Base-by-base conservation (phyloP, 1,140 invertebrate species). In the Brachionus calyciflorus region DNA sequence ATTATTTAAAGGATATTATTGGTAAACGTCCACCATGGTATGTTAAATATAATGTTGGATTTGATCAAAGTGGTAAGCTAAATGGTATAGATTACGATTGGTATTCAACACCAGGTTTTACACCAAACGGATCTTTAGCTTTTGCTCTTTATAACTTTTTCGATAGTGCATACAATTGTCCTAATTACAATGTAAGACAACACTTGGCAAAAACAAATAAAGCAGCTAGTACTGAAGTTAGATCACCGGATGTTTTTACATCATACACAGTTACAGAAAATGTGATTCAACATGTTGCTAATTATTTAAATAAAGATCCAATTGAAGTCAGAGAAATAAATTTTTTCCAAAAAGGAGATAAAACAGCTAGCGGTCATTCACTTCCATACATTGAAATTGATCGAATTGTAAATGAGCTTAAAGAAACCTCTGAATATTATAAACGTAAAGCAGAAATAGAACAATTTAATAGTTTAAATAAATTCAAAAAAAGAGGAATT, bases 1-100 rank as follows among this genome's bases (percentile, higher is more conserved):
- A 96, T 82, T 93, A 97, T 86, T 94, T 97, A 82, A 97, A 97
- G 91, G 84, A 91, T 77, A 90, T 91, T 63, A 91, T 89, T 0
- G 94, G 94, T 3, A 90, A 89, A 2, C 87, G 95, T 78, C 93
- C 97, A 88, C 93, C 94, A 0, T 94, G 94, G 82, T 86, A 90
- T 6, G 89, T 89, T 19, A 91, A 90, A 81, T 98, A 96, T 80
- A 93, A 92, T 87, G 84, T 87, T 68, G 78, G 77, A 6, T 69
- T 46, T 53, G 55, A 60, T 6, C 30, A 77, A 21, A 30, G 65
- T 28, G 76, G 76, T 37, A 60, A 77, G 30, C 30, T 77, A 9
- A 77, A 46, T 28, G 76, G 28, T 57, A 33, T 77, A 0, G 49
- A 77, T 21, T 48, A 21, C 46, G 26, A 48, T 48, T 63, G 30